phyloP scores from a whole-genome alignment of 2,797 vertebrate species.

The Hybognathus amarus region DNA sequence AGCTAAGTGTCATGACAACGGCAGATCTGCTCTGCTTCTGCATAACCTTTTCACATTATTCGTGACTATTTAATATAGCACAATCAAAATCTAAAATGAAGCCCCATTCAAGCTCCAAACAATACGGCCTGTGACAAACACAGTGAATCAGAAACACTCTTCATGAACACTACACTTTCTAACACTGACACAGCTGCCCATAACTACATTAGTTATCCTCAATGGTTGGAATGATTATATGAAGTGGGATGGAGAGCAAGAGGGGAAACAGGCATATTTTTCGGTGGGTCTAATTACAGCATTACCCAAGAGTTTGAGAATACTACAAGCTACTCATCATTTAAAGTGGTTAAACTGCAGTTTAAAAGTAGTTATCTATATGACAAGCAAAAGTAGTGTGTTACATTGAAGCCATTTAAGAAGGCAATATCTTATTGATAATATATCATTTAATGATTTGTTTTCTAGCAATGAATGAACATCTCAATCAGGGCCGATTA shows the following conservation, averaged over 20 bases:
- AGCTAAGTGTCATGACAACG: neutral
- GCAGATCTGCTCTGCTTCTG: neutral
- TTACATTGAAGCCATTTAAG: neutral
- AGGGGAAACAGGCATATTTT: neutral
- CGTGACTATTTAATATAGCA: neutral
- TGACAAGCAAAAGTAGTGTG: neutral
- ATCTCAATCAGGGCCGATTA: neutral
- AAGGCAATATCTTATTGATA: neutral
- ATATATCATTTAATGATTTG: neutral
- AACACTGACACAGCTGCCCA: slow-evolving; percentile 3
- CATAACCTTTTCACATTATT: slow-evolving; percentile 9
- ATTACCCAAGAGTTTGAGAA: neutral
- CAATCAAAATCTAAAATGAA: slow-evolving; percentile 27
- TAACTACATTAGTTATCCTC: slow-evolving; percentile 19
- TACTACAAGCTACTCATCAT: neutral
- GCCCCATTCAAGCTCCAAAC: neutral
- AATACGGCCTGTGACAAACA: neutral
- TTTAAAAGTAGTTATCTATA: neutral
- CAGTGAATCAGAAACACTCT: slow-evolving; percentile 30
- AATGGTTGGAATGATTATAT: slow-evolving; percentile 9
- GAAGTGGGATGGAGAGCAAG: slow-evolving; percentile 5
- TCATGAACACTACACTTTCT: slow-evolving; percentile 1
- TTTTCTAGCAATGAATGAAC: neutral
- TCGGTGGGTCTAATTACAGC: neutral
- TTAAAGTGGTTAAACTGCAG: neutral